phyloP scores from a whole-genome alignment of 2,888 invertebrate genomes.

The Perizoma affinitatum region DNA sequence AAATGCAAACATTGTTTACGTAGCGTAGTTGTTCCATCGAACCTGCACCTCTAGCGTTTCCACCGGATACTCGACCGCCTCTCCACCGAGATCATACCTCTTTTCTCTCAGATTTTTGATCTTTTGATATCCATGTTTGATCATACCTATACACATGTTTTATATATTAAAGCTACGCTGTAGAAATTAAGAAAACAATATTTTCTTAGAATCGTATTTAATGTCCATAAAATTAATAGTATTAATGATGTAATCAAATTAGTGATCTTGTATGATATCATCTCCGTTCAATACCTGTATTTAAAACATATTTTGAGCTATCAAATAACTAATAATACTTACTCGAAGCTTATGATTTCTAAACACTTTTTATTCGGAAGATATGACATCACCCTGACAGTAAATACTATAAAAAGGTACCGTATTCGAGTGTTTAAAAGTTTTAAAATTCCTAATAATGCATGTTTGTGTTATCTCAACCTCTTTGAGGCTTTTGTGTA shows the following conservation, averaged over 20 bases:
- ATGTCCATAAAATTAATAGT: slow-evolving; percentile 35
- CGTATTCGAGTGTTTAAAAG: slow-evolving; percentile 45
- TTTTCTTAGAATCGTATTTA: slow-evolving; percentile 24
- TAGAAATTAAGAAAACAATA: slow-evolving; percentile 19
- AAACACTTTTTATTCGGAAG: slow-evolving; percentile 16
- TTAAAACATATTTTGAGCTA: slow-evolving; percentile 16
- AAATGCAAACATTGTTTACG: too few relatives aligned
- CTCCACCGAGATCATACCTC: too few relatives aligned
- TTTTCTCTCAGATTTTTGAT: too few relatives aligned
- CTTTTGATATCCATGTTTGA: background rate
- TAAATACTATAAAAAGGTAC: slow-evolving; percentile 56
- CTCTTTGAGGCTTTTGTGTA: slow-evolving; percentile 57
- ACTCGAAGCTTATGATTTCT: slow-evolving; percentile 19
- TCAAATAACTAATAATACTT: slow-evolving; percentile 32
- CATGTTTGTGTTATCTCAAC: slow-evolving; percentile 63
- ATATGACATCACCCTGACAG: slow-evolving; percentile 35
- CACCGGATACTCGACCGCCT: too few relatives aligned
- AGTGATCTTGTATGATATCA: slow-evolving; percentile 39
- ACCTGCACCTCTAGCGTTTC: too few relatives aligned
- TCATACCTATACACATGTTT: slow-evolving; percentile 2
- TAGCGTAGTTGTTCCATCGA: too few relatives aligned
- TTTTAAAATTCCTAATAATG: slow-evolving; percentile 46
- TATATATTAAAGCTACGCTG: slow-evolving; percentile 5
- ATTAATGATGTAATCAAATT: slow-evolving; percentile 37
- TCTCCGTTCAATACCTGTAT: slow-evolving; percentile 25